phyloP scores from a whole-genome alignment of 2,797 vertebrate genomes.

The Spondyliosoma cantharus region DNA sequence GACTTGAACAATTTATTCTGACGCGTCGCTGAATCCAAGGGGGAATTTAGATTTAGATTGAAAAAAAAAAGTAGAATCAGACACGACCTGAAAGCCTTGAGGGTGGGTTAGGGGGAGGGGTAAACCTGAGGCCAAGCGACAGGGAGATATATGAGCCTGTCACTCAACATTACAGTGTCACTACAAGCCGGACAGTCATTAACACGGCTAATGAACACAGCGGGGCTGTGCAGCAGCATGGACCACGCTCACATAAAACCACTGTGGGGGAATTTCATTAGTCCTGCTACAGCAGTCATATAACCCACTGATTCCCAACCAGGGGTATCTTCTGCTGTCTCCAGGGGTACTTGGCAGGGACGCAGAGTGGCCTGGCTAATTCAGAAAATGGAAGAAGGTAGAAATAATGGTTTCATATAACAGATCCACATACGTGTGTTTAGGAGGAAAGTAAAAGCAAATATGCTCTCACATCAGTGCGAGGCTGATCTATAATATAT shows the following conservation, averaged over 20 bases:
- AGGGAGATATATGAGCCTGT: conserved; percentile 67
- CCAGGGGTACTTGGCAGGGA: background rate
- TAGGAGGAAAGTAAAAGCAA: background rate
- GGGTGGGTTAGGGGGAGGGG: background rate
- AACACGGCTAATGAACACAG: conserved; percentile 80
- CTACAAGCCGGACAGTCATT: conserved; percentile 81
- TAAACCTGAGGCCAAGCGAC: conserved; percentile 51
- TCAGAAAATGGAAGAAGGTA: background rate
- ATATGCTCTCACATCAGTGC: background rate
- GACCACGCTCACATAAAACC: conserved; percentile 14
- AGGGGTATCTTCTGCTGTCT: background rate
- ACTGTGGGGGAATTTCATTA: conserved; percentile 49
- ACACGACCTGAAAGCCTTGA: conserved; percentile 63
- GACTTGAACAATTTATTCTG: conserved; percentile 78
- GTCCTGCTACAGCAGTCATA: conserved; percentile 26
- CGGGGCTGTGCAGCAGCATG: conserved; percentile 23
- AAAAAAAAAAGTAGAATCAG: conserved; percentile 63
- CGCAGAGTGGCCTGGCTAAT: background rate
- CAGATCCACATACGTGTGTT: background rate
- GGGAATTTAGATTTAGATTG: conserved; percentile 76
- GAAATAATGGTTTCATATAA: conserved; percentile 3
- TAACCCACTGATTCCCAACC: conserved; percentile 14
- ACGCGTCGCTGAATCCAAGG: conserved; percentile 67
- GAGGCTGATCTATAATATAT: background rate
- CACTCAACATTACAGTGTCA: conserved; percentile 73